Base-by-base conservation (phyloP, 2,113 vertebrate species). In the Eretmochelys imbricata region DNA sequence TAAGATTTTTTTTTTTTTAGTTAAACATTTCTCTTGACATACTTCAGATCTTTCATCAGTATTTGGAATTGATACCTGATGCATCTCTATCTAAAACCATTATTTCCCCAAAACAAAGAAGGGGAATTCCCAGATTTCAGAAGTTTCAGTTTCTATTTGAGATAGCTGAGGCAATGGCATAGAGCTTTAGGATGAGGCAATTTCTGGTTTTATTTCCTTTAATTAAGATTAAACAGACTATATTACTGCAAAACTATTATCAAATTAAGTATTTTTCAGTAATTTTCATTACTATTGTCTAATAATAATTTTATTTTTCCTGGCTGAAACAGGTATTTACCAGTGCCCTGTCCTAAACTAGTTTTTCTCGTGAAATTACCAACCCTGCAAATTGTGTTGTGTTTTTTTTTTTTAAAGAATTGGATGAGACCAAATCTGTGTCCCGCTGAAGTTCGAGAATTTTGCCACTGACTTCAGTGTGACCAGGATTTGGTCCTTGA, bases 401-500 rank as follows among this genome's bases (percentile, higher is more conserved):
- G 7, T 48, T 48, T 8, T 48, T 48, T 8, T 48, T 48, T 89
- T 54, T 84, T 80, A 85, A 75, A 75, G 22, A 75, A 46, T 46
- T 76, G 42, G 19, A 48, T 76, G 75, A 24, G 12, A 27, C 24
- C 75, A 76, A 76, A 46, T 27, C 24, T 76, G 24, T 27, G 22
- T 48, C 42, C 75, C 1, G 27, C 35, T 8, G 65, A 38, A 20
- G 65, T 69, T 8, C 38, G 31, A 65, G 62, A 59, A 59, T 59
- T 59, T 59, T 29, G 57, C 57, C 57, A 59, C 19, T 72, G 69
- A 76, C 25, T 62, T 10, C 0, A 17, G 27, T 49, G 54, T 88
- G 57, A 59, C 89, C 75, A 85, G 46, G 49, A 54, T 53, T 89
- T 96, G 83, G 90, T 94, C 1, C 94, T 86, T 94, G 82, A 53